Conservation (phyloP, 1,140 invertebrate species). For the Paracyclopina nana region DNA sequence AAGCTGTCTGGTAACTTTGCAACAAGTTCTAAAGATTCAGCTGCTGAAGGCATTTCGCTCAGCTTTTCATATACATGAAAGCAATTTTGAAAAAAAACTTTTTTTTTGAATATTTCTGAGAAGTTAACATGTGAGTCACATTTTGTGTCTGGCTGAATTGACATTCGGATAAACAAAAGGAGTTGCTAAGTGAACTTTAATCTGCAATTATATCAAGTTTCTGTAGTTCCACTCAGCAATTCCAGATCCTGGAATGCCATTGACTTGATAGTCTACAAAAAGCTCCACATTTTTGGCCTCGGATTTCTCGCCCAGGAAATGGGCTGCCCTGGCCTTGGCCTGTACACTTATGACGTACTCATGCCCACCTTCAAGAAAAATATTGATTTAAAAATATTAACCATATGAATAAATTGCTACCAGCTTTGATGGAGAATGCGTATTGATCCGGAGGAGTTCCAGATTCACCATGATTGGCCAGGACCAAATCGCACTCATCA, state of each 20-base stretch:
- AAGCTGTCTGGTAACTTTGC: no score
- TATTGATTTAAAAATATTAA: not conserved
- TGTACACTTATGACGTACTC: not conserved
- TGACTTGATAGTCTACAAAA: not conserved
- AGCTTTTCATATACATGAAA: no score
- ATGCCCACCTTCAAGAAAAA: not conserved
- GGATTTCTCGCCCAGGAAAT: not conserved
- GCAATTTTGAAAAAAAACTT: no score
- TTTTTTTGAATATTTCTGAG: no score
- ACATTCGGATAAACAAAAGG: no score
- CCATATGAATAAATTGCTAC: not conserved
- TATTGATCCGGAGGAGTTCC: not conserved
- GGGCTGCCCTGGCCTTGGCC: not conserved
- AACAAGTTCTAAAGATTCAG: no score
- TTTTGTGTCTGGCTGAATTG: no score
- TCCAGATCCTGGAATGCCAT: not conserved
- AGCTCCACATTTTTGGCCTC: not conserved
- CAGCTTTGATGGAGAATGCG: not conserved
- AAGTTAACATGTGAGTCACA: no score
- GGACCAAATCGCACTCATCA: not conserved
- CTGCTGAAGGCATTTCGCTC: no score
- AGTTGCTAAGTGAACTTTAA: no score
- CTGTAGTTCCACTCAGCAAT: not conserved
- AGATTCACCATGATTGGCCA: constrained; percentile 1
- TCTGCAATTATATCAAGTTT: no score